These are phyloP conservation scores for Scaeva pyrastri DNA, from an alignment of 2,888 invertebrate genomes.

Conservation along the genomic window DNA sequence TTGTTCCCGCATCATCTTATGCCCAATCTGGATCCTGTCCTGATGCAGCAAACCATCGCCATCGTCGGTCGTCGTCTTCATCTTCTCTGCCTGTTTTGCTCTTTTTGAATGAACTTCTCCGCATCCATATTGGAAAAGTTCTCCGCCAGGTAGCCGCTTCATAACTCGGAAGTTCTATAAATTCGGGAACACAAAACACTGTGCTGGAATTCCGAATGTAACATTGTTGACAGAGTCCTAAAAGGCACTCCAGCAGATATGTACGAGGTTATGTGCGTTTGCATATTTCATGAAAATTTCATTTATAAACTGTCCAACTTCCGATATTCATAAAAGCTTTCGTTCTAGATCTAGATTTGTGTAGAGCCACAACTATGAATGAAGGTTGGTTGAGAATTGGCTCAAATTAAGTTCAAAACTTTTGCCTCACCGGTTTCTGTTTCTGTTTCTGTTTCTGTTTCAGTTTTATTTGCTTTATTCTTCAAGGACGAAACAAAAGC, in stretches of 20 bases:
- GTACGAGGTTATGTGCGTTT: constrained; percentile 1
- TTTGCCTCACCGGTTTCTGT: constrained; percentile 25
- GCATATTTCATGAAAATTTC: constrained; percentile 27
- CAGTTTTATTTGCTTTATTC: constrained; percentile 26
- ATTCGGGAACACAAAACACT: constrained; percentile 2
- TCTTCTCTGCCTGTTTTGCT: not conserved
- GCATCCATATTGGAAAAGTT: constrained; percentile 40
- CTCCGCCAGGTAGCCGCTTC: not conserved
- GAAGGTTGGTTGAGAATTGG: not conserved
- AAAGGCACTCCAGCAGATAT: not conserved
- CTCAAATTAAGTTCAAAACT: constrained; percentile 43
- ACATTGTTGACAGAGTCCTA: constrained; percentile 23
- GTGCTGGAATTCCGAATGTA: constrained; percentile 11
- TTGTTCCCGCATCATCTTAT: not conserved
- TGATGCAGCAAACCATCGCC: constrained; percentile 4
- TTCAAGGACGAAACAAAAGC: constrained; percentile 26
- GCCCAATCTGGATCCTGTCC: too few relatives aligned
- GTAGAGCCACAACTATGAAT: too few relatives aligned
- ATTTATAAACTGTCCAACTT: constrained; percentile 36
- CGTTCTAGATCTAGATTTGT: constrained; percentile 1
- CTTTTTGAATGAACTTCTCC: constrained; percentile 25
- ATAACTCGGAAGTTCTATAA: constrained; percentile 15
- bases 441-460: too few relatives aligned
- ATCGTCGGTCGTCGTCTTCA: too few relatives aligned
- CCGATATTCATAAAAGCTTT: constrained; percentile 25